A percentile compares a stretch with the other conserved stretches of the same genome.
phyloP scores from a whole-genome alignment of 2,797 vertebrate species.

The Mormyrus hasselquistii region DNA sequence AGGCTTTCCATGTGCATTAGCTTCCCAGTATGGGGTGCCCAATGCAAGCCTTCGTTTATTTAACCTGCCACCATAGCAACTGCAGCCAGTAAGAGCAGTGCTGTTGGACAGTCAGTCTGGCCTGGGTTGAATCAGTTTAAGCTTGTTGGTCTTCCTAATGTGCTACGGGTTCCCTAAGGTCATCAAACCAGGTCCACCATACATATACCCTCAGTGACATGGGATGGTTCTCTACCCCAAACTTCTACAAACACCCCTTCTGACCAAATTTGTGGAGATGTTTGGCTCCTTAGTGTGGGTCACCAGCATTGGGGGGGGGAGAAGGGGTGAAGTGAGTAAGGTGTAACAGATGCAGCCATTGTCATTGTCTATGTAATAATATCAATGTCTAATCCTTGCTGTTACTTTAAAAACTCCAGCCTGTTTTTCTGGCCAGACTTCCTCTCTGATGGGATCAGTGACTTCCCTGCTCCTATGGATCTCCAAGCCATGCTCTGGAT shows the following conservation, averaged over 20 bases:
- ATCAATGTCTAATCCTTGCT: neutral
- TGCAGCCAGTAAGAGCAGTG: slow-evolving; percentile 9
- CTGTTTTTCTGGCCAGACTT: neutral
- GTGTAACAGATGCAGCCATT: neutral
- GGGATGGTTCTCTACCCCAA: neutral
- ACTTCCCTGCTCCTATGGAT: neutral
- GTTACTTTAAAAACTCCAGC: neutral
- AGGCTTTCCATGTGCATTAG: slow-evolving; percentile 21
- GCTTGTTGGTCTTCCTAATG: neutral
- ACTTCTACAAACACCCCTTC: neutral
- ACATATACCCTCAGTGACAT: neutral
- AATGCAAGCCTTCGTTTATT: slow-evolving; percentile 24
- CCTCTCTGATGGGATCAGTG: neutral
- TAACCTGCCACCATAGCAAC: slow-evolving; percentile 23
- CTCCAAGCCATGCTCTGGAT: neutral
- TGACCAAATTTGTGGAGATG: neutral
- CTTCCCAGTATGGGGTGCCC: neutral
- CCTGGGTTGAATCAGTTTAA: slow-evolving; percentile 16
- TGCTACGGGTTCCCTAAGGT: neutral
- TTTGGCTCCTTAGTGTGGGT: neutral
- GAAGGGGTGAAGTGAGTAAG: neutral
- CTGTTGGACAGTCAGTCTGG: neutral
- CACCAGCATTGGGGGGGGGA: neutral
- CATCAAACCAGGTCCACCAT: neutral
- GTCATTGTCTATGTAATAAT: neutral